Base-by-base conservation (phyloP, 2,113 vertebrate species). In the Melanerpes formicivorus region DNA sequence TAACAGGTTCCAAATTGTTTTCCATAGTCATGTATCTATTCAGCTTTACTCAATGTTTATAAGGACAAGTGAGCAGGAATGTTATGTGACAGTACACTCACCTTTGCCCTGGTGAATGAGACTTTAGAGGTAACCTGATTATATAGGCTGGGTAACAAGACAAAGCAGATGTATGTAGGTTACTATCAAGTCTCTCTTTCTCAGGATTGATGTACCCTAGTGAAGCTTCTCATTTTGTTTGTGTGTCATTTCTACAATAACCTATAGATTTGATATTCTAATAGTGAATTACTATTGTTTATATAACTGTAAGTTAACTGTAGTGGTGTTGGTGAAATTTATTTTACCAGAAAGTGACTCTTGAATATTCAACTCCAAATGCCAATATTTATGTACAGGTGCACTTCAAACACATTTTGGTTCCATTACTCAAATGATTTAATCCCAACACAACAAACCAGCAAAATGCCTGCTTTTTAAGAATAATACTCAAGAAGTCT, bases 381-480 rank as follows among this genome's bases (percentile, higher is more conserved):
- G 22, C 32, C 19, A 30, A 6, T 29, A 62, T 42, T 23, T 23
- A 71, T 1, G 2, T 17, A 59, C 14, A 88, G 27, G 46, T 64
- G 50, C 32, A 84, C 26, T 78, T 93, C n/a, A 85, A 73, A 69
- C 3, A 21, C 11, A 17, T 75, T 81, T 78, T 42, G 2, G 6
- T 59, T 27, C 7, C 3, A 70, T 66, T 76, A 63, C 6, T 12
- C 10, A 6, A 84, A 30, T 1, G 14, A 34, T 18, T 79, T 25
- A 62, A 26, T 75, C 18, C 42, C 26, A 37, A 88, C 19, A 50
- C 4, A 79, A 34, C 16, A 67, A 64, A 19, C 1, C 21, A 6
- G 1, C 11, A 67, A 66, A 50, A 42, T 6, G 0, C 0, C 5
- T 8, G 8, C 10, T 54, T 52, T 5, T 70, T 1, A 42, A 69